Conservation (phyloP, 2,113 vertebrate genomes). For the Todiramphus chloris region DNA sequence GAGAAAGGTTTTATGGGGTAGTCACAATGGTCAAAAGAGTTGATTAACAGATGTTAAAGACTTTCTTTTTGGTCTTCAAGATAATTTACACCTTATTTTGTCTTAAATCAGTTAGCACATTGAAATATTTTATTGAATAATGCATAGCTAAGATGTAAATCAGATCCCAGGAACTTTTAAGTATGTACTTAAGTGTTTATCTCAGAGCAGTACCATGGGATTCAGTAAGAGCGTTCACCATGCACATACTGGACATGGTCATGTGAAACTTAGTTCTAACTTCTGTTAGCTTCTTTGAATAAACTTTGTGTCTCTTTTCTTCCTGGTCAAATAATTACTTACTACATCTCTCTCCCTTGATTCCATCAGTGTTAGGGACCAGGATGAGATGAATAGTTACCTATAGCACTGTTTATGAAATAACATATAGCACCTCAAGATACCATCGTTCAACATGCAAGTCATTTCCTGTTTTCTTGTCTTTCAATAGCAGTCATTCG, state of each 20-base stretch:
- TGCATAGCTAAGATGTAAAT: background rate
- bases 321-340: conserved; percentile 16
- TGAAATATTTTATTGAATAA: background rate
- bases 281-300: conserved; percentile 43
- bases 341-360: conserved; percentile 19
- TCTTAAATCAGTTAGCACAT: background rate
- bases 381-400: conserved; percentile 38
- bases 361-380: conserved; percentile 8
- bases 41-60: background rate
- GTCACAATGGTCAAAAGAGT: background rate
- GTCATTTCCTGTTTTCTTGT: conserved; percentile 51
- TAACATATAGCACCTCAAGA: conserved; percentile 25
- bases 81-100: background rate
- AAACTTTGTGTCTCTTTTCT: conserved; percentile 31
- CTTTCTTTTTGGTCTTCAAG: background rate
- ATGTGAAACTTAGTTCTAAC: conserved; percentile 12
- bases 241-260: background rate
- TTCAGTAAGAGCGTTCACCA: accelerated
- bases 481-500: conserved; percentile 31
- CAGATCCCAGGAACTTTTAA: background rate
- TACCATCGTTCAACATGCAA: conserved; percentile 23
- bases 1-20: background rate
- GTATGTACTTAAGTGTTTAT: background rate
- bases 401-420: conserved; percentile 56
- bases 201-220: background rate